Base-by-base conservation (phyloP, 2,113 vertebrate genomes). In the Tetraodon nigroviridis region DNA sequence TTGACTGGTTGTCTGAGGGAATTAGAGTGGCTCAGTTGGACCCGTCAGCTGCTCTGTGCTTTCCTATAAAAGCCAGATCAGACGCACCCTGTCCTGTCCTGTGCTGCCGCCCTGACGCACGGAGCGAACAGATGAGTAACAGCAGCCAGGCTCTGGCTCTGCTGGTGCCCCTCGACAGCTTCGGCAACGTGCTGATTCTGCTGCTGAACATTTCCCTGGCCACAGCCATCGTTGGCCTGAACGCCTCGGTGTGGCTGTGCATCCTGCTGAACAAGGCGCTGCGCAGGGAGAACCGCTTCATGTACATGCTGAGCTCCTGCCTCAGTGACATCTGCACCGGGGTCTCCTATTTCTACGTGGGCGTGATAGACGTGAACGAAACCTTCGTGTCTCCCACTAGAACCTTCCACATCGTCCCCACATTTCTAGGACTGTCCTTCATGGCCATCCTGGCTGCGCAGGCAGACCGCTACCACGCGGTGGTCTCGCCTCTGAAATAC, bases 281-380 rank as follows among this genome's bases (percentile, higher is more conserved):
- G 56, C 88, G 84, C 61, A 64, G 53, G 1, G 85, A 92, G 78
- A 90, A 90, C 76, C 88, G 90, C 61, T 89, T 89, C 80, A 82
- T 92, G 86, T 92, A 91, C 80, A 92, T 92, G 90, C 66, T 91
- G 58, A 92, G 90, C 75, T 90, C 90, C 17, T 91, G 90, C 61
- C 11, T 87, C 55, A 91, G 90, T 51, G 91, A 92, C 84, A 65
- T 89, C 44, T 90, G 91, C 62, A 76, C 86, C 0, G 91, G 91
- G 1, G 80, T 87, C 18, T 88, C 89, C 0, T 92, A 90, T 62
- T 92, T 90, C 58, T 90, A 91, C 49, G 81, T 73, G 0, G 89
- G 89, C 0, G 80, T 86, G 16, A 51, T 92, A 1, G 82, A 92
- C 27, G 88, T 91, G 22, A 73, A 53, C 32, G 91, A 91, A 10